Conservation (phyloP, 1,140 invertebrate genomes). For the Drosophila sproati region DNA sequence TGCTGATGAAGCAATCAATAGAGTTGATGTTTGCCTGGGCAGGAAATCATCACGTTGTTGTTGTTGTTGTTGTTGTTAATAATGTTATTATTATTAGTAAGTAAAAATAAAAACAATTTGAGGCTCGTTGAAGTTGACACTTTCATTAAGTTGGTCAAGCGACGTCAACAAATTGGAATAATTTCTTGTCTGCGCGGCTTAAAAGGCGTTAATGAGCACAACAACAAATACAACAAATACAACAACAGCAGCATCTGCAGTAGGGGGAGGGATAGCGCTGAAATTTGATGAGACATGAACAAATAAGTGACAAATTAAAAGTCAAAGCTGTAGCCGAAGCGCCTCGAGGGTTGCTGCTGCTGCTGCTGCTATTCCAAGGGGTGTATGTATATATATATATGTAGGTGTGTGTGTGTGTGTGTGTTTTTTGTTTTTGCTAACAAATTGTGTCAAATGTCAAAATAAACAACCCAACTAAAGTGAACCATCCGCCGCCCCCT, state of each 20-base stretch:
- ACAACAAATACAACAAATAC: constrained; percentile 17
- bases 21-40: constrained; percentile 56
- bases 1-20: constrained; percentile 73
- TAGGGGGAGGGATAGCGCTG: constrained; percentile 14
- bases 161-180: constrained; percentile 59
- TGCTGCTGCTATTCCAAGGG: not conserved
- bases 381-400: too few species aligned
- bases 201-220: constrained; percentile 75
- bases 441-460: constrained; percentile 81
- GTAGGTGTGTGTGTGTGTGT: not conserved
- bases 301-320: constrained; percentile 80
- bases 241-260: constrained; percentile 7
- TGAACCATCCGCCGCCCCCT: not conserved
- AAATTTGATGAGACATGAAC: constrained; percentile 77
- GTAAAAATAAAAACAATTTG: constrained; percentile 78
- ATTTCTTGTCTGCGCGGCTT: constrained; percentile 55
- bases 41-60: constrained; percentile 48
- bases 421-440: constrained; percentile 47
- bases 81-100: constrained; percentile 58
- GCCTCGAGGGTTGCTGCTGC: not conserved
- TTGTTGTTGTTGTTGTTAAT: constrained; percentile 34
- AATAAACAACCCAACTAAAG: constrained; percentile 58
- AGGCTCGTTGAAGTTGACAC: constrained; percentile 82
- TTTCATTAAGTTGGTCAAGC: constrained; percentile 80
- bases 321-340: constrained; percentile 50